phyloP scores from a whole-genome alignment of 1,140 invertebrate species.

The Drosophila pectinifera region DNA sequence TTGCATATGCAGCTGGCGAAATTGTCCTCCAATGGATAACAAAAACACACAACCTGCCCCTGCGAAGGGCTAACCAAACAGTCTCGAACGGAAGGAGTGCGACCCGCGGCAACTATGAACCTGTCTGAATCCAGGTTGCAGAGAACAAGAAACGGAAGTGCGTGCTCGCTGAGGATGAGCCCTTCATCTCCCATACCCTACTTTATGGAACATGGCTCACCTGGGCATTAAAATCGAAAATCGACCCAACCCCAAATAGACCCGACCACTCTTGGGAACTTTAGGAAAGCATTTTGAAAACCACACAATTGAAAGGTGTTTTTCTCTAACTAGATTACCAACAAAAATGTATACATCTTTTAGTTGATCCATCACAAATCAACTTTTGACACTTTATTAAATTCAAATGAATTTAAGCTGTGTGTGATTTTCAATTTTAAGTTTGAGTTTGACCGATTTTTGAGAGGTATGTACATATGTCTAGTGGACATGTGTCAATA shows the following conservation, averaged over 20 bases:
- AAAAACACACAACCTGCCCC: slow-evolving; percentile 39
- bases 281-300: background rate
- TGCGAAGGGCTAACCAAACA: slow-evolving; percentile 49
- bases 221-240: background rate
- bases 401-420: no score
- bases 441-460: no score
- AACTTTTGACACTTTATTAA: no score
- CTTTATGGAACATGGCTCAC: background rate
- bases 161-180: slow-evolving; percentile 65
- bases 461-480: no score
- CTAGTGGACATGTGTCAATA: no score
- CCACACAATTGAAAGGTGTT: background rate
- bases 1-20: slow-evolving; percentile 77
- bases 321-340: background rate
- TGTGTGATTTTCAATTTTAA: background rate
- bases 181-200: slow-evolving; percentile 40
- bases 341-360: no score
- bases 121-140: slow-evolving; percentile 12
- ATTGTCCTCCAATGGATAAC: slow-evolving; percentile 70
- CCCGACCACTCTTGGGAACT: no score
- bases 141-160: slow-evolving; percentile 77
- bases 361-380: background rate
- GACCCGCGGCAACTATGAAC: slow-evolving; percentile 19
- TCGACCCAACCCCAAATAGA: background rate
- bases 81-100: slow-evolving; percentile 38